Base-by-base conservation (phyloP, 2,797 vertebrate species). In the Mormyrops attenuatus region DNA sequence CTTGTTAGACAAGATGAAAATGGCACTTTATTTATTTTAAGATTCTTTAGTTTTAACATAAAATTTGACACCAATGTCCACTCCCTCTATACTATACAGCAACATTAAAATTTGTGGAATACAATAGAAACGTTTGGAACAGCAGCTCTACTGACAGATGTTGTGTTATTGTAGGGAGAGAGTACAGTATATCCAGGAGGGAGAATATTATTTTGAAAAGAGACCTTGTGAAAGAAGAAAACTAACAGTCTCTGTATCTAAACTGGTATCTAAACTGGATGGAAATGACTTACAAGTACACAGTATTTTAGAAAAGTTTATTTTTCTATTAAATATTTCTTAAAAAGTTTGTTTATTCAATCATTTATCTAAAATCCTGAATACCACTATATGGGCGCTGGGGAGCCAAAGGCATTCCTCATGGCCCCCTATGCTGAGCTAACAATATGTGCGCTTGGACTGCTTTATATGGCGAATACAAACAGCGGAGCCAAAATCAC, bases 401-500 rank as follows among this genome's bases (percentile, higher is more conserved):
- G 80, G 80, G 20, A 84, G 38, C 41, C 34, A 44, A 82, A n/a
- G 30, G 30, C 69, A 44, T 84, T 44, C 44, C 41, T n/a, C 7
- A 11, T 20, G 41, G 5, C 3, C 80, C 80, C 17, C 80, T 47
- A 86, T 53, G 22, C 9, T 30, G 50, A 13, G 26, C 50, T 86
- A 86, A 86, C 20, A 86, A 34, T 26, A 86, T 52, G 7, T 50
- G 22, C 9, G 26, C 50, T 30, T 86, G 47, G 5, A 9, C 5
- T 55, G 49, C 50, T 55, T 30, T 86, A 86, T 86, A 86, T 5
- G 38, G 15, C 13, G 34, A 89, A 77, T 80, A 57, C 30, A 82
- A 55, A 82, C 13, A 30, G 38, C 55, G 22, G 15, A 89, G 20
- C n/a, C 85, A 34, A 87, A 57, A 84, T 89, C 88, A 89, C 82